phyloP scores from a whole-genome alignment of 2,888 invertebrate genomes.

The Thyatira batis region DNA sequence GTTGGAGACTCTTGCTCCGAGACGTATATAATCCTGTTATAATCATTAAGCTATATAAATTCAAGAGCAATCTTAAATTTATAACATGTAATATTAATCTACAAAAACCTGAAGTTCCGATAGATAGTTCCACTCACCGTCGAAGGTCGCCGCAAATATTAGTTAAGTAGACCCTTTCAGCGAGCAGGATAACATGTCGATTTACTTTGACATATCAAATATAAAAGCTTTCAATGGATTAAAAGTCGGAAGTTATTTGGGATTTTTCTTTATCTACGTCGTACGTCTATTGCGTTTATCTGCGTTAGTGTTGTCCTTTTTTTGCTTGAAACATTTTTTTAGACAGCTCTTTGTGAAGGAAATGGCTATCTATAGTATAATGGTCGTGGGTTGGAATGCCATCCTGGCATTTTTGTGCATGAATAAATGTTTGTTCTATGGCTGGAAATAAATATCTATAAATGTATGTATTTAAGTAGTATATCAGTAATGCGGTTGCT shows the following conservation, averaged over 20 bases:
- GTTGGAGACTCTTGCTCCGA: no score
- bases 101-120: not conserved
- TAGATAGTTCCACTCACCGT: not conserved
- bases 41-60: no score
- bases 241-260: constrained; percentile 18
- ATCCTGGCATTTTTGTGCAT: no score
- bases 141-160: constrained; percentile 7
- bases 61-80: no score
- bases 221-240: constrained; percentile 30
- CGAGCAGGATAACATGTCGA: constrained; percentile 11
- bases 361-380: no score
- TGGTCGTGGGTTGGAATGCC: no score
- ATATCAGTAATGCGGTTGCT: no score
- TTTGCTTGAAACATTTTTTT: no score
- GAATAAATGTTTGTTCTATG: no score
- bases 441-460: no score
- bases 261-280: not conserved
- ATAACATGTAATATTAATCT: not conserved
- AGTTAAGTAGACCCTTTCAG: constrained; percentile 18
- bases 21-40: not conserved
- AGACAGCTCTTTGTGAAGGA: no score
- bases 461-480: no score
- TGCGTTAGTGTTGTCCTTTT: not conserved
- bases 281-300: not conserved
- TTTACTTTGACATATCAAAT: constrained; percentile 31